Evolutionary conservation across 2,113 vertebrate genomes (phyloP), one percentile per base, ranked within the genome.

Genomic region (Thermophis baileyi): DNA sequence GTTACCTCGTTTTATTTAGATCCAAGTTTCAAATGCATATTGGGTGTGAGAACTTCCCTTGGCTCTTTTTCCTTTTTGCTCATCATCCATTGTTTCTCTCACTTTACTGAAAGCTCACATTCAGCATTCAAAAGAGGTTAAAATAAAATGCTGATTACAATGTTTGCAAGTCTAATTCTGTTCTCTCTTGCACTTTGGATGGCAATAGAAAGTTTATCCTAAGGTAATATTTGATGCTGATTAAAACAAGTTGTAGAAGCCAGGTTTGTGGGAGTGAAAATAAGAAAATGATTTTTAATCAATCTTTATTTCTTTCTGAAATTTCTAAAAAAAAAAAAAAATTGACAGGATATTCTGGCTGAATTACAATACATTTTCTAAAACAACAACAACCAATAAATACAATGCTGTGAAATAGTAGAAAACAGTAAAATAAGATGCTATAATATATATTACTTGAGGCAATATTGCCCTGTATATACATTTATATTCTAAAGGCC

Each of bases 31-130:
- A 54, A 35, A 93, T 74, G 81, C 16, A 81, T 22, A 81, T 81
- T 81, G 74, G 69, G 74, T 44, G 3, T 40, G 74, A 81, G 35
- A 81, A 44, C 74, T 81, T 44, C 18, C n/a, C 7, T 81, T 81
- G n/a, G 35, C 69, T 40, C 69, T 81, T 81, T 81, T 81, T 81
- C 16, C n/a, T 40, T 81, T 81, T 81, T 44, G 74, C 3, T 22
- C 7, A 22, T 81, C 74, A 44, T 40, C 5, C 49, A 88, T 88
- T 91, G n/a, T 51, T 92, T 93, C 22, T 94, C 63, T 91, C 89
- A 2, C 22, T 27, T 44, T 53, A 4, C 40, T 44, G 44, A 94
- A 91, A 30, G 49, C 57, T 85, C 89, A 35, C 10, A 74, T 69
- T 91, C n/a, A 85, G 63, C 47, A 35, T 91, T 89, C 40, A 90